Conservation (phyloP, 1,140 invertebrate genomes). For the Zaprionus davidi region DNA sequence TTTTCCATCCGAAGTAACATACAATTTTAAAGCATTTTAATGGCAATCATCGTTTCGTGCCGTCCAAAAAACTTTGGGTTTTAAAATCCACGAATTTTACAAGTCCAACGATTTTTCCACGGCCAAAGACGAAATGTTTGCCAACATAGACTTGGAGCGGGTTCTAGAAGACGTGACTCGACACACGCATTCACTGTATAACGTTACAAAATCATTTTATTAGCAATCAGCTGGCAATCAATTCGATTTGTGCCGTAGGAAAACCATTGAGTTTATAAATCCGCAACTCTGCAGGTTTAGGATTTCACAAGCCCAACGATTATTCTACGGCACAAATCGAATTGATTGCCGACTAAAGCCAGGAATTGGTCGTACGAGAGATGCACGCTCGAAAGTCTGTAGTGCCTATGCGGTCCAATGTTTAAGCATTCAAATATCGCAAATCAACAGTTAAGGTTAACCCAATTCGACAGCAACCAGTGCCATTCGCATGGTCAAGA, state of each 20-base stretch:
- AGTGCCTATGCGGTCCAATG: too few species aligned
- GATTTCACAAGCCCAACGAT: conserved; percentile 41
- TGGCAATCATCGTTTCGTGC: conserved; percentile 51
- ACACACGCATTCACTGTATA: too few species aligned
- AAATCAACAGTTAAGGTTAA: neutral
- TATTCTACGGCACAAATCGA: conserved; percentile 9
- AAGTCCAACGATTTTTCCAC: conserved; percentile 14
- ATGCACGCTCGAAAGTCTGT: neutral
- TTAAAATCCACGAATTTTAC: conserved; percentile 41
- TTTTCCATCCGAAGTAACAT: conserved; percentile 53
- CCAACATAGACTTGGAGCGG: too few species aligned
- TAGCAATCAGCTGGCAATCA: conserved; percentile 15
- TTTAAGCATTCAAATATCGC: too few species aligned
- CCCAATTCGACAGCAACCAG: neutral
- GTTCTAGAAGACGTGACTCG: too few species aligned
- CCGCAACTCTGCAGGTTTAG: conserved; percentile 11
- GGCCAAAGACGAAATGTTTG: neutral
- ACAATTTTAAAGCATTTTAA: conserved; percentile 12
- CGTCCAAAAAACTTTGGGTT: conserved; percentile 51
- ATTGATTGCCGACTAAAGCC: conserved; percentile 10
- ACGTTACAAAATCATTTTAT: conserved; percentile 10
- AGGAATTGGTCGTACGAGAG: neutral
- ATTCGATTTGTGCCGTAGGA: conserved; percentile 42
- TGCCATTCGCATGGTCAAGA: conserved; percentile 1
- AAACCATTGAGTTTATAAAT: too few species aligned